Conservation (phyloP, 2,113 vertebrate species). For the Halichoeres trimaculatus region DNA sequence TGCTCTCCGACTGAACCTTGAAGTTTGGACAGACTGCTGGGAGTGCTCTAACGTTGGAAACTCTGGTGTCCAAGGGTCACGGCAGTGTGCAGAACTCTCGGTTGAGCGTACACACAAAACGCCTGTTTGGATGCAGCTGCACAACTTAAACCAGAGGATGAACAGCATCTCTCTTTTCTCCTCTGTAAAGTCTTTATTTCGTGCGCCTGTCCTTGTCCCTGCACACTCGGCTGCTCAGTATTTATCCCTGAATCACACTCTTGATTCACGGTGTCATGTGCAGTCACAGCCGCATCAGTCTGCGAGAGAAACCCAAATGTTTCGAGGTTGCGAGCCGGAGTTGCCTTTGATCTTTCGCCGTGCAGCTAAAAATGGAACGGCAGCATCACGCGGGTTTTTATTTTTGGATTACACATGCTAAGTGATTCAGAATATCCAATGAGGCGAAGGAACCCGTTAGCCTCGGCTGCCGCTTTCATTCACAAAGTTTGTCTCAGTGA, state of each 20-base stretch:
- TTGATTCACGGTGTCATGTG: not conserved
- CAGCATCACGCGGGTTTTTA: conserved; percentile 21
- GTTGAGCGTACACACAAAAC: not conserved
- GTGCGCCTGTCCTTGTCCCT: not conserved
- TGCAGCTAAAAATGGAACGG: conserved; percentile 55
- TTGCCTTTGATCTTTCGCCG: conserved; percentile 50
- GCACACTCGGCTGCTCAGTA: not conserved
- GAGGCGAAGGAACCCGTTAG: conserved; percentile 47
- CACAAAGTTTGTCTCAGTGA: conserved; percentile 66
- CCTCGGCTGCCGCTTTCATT: conserved; percentile 60
- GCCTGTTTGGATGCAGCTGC: not conserved
- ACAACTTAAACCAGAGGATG: not conserved
- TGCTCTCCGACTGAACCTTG: conserved; percentile 43
- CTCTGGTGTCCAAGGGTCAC: conserved; percentile 36
- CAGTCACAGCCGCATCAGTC: conserved; percentile 24
- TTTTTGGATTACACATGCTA: conserved; percentile 62
- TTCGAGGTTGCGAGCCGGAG: conserved; percentile 21
- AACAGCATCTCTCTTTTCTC: too few relatives aligned
- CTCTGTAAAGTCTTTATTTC: not conserved
- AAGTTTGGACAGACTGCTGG: conserved; percentile 31
- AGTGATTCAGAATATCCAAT: conserved; percentile 60
- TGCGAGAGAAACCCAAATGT: conserved; percentile 36
- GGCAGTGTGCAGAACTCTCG: not conserved
- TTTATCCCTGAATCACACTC: not conserved
- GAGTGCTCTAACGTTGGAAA: conserved; percentile 4